phyloP scores from a whole-genome alignment of 2,113 vertebrate genomes.

The Nycticorax nycticorax region DNA sequence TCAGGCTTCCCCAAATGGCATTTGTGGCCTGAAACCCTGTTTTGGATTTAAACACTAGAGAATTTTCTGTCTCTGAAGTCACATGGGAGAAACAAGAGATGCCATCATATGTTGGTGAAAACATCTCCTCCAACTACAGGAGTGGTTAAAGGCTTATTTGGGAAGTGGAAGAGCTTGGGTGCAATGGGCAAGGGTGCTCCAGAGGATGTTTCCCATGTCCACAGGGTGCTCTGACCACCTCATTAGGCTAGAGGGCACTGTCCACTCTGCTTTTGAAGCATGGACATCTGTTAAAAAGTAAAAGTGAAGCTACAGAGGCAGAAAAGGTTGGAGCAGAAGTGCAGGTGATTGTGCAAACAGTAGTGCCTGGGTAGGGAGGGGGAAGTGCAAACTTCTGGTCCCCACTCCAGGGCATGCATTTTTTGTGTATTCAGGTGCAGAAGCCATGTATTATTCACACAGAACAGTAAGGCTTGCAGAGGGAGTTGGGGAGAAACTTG shows the following conservation, averaged over 20 bases:
- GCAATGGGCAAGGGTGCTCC: neutral
- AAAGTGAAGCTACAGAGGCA: neutral
- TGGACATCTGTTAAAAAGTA: neutral
- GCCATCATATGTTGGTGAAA: neutral
- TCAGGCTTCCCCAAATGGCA: neutral
- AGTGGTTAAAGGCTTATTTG: neutral
- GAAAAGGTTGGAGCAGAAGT: neutral
- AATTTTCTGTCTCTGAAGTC: neutral
- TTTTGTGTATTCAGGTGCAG: neutral
- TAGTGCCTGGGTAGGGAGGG: neutral
- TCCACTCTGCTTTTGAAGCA: neutral
- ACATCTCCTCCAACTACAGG: neutral
- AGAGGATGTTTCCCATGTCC: neutral
- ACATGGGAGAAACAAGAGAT: neutral
- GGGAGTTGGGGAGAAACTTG: neutral
- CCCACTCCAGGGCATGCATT: neutral
- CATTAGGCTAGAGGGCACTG: slow-evolving; percentile 51
- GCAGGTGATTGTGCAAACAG: neutral
- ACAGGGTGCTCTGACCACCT: neutral
- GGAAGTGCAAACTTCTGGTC: neutral
- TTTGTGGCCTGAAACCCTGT: neutral
- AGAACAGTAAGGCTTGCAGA: neutral
- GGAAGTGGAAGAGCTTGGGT: neutral
- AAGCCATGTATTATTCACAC: neutral
- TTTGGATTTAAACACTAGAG: neutral